These are phyloP conservation scores for Ifrita kowaldi DNA, from an alignment of 2,113 vertebrate genomes.

Conservation along the genomic window DNA sequence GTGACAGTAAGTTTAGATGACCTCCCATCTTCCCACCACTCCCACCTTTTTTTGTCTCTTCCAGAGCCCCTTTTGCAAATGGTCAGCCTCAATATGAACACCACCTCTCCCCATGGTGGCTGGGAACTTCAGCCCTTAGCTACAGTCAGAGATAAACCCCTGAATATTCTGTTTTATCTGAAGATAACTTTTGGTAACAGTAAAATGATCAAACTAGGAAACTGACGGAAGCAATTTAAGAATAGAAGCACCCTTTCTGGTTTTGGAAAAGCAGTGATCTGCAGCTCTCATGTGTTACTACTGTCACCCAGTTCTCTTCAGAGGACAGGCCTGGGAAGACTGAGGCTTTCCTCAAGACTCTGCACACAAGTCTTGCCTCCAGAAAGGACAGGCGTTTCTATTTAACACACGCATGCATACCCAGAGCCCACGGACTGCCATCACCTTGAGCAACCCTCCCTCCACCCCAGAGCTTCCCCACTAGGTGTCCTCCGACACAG, in stretches of 20 bases:
- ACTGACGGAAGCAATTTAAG: not conserved
- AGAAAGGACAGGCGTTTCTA: not conserved
- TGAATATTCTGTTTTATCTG: not conserved
- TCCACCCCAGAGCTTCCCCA: not conserved
- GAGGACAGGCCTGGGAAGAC: not conserved
- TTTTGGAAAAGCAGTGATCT: not conserved
- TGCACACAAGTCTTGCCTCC: not conserved
- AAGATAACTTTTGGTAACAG: not conserved
- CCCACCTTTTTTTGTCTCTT: not conserved
- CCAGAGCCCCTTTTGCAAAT: not conserved
- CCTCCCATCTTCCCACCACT: not conserved
- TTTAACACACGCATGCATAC: accelerated
- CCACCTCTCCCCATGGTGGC: accelerated
- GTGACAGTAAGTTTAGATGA: not conserved
- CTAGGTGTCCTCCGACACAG: not conserved
- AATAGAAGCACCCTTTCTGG: not conserved
- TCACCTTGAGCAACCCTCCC: not conserved
- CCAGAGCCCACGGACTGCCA: not conserved
- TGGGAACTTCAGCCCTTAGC: not conserved
- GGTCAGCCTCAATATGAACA: not conserved
- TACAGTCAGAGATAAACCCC: not conserved
- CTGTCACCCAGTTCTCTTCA: not conserved
- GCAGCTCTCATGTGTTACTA: not conserved
- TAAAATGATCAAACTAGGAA: not conserved
- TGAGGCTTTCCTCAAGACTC: not conserved